A percentile compares a stretch with the other conserved stretches of the same genome.
Conservation (phyloP, 2,797 vertebrate species). For the Cossypha heuglini region DNA sequence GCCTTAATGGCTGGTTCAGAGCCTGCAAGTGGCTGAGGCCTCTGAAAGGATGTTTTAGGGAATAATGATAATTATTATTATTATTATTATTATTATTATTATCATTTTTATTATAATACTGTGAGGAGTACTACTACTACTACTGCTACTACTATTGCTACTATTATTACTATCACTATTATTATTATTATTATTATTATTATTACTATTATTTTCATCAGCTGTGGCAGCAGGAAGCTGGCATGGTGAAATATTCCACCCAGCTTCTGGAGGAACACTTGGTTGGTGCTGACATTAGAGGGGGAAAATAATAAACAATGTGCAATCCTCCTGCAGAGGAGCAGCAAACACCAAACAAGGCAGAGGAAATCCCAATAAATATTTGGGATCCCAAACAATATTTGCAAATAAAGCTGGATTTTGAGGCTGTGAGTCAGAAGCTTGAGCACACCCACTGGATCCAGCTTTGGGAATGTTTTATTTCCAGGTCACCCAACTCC, state of each 20-base stretch:
- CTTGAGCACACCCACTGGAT: too few species aligned
- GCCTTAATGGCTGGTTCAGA: not conserved
- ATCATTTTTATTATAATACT: not conserved
- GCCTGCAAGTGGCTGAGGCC: not conserved
- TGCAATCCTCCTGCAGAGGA: not conserved
- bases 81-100: not conserved
- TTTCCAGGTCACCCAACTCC: not conserved
- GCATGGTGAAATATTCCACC: not conserved
- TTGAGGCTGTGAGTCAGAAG: not conserved
- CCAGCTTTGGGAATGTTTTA: not conserved
- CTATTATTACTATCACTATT: not conserved
- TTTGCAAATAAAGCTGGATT: not conserved
- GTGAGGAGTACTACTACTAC: not conserved
- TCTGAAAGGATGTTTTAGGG: not conserved
- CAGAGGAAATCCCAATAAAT: not conserved
- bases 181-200: not conserved
- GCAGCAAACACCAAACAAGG: not conserved
- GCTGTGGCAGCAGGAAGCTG: not conserved
- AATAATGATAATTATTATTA: not conserved
- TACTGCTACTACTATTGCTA: too few species aligned
- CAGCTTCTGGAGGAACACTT: not conserved
- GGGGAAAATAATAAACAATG: not conserved
- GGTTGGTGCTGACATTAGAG: not conserved
- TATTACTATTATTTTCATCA: not conserved
- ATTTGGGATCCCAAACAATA: too few species aligned